A percentile compares a stretch with the other conserved stretches of the same genome.
These are phyloP conservation scores for Pipra filicauda DNA, from an alignment of 2,113 vertebrate species.

Conservation along the genomic window DNA sequence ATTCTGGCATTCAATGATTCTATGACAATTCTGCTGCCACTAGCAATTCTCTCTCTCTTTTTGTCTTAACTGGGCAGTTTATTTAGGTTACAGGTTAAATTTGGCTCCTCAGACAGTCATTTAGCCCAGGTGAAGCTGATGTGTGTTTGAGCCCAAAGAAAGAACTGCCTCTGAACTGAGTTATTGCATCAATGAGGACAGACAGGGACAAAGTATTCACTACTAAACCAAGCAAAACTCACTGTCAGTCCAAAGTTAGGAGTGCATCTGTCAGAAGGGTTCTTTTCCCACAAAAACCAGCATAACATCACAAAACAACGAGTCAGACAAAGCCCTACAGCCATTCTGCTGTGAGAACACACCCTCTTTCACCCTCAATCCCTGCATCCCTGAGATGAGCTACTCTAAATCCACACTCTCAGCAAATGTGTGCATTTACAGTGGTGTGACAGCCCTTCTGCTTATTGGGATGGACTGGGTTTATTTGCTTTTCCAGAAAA, in stretches of 20 bases:
- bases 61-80: neutral
- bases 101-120: neutral
- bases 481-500: neutral
- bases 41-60: neutral
- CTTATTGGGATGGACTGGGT: neutral
- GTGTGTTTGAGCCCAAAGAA: neutral
- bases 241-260: neutral
- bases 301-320: neutral
- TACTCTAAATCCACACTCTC: neutral
- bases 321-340: neutral
- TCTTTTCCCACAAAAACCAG: neutral
- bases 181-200: neutral
- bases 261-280: neutral
- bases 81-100: neutral
- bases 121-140: neutral
- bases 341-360: neutral
- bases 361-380: neutral
- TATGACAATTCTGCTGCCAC: neutral
- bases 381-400: neutral
- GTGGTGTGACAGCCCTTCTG: neutral
- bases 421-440: neutral
- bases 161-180: neutral
- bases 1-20: neutral
- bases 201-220: neutral
- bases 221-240: neutral